Conservation (phyloP, 1,140 invertebrate species). For the Drosophila mauritiana region DNA sequence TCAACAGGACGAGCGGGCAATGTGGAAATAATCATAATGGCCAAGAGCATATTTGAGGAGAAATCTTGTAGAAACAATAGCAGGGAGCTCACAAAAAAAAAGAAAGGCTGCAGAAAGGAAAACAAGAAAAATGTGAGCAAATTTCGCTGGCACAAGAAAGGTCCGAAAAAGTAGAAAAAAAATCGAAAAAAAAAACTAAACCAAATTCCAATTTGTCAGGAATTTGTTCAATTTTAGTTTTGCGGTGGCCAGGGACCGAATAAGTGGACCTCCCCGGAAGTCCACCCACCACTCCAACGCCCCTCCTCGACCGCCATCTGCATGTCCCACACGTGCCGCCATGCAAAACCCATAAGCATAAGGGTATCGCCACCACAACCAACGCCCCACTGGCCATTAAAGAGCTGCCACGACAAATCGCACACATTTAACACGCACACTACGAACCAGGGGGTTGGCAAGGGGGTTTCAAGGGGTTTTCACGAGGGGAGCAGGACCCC, state of each 20-base stretch:
- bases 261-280: constrained; percentile 9
- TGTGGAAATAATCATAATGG: constrained; percentile 81
- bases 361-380: constrained; percentile 18
- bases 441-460: not conserved
- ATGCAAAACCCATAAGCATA: constrained; percentile 79
- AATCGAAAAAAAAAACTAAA: constrained; percentile 70
- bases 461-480: not conserved
- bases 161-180: constrained; percentile 33
- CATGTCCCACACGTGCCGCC: constrained; percentile 75
- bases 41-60: constrained; percentile 74
- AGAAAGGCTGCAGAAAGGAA: constrained; percentile 39
- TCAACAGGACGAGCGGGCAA: constrained; percentile 57
- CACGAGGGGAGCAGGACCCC: constrained; percentile 11
- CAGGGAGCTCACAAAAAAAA: constrained; percentile 35
- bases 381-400: constrained; percentile 64
- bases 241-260: constrained; percentile 50
- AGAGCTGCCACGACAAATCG: constrained; percentile 78
- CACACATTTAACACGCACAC: constrained; percentile 78
- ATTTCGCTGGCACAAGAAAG: constrained; percentile 72
- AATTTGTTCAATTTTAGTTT: constrained; percentile 84
- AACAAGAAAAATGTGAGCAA: constrained; percentile 74
- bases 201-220: constrained; percentile 84
- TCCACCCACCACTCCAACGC: not conserved
- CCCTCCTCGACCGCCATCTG: constrained; percentile 41
- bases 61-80: constrained; percentile 78